Evolutionary conservation across 2,888 invertebrate genomes (phyloP), one percentile per base, ranked within the genome.

Genomic region (Allygus modestus): DNA sequence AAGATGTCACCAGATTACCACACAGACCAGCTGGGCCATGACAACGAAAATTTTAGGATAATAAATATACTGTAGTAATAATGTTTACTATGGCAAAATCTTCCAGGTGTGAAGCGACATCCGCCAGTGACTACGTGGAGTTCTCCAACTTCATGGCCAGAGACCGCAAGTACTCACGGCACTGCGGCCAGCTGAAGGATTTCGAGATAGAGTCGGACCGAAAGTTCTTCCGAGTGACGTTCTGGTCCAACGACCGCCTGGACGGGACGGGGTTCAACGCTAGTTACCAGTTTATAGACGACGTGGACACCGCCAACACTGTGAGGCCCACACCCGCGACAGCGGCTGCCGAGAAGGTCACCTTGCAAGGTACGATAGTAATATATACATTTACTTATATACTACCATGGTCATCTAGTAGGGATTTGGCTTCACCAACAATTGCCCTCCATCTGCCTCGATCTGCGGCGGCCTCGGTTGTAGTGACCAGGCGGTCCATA

Each of bases 221-320:
- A 85, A 95, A 96, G 89, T 99, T 98, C 92, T 99, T 99, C 92
- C 94, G 98, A 88, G 97, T 99, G 81, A 97, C 97, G 5, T 98
- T 99, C 91, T 93, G 96, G 89, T 97, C 98, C 4, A 99, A 99
- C 90, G 97, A 97, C 90, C 93, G 97, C 87, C 95, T 97, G 88
- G 98, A 99, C 89, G 97, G 96, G 65, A 97, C 96, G 37, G 99
- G 99, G 71, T 99, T 99, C 91, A 96, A 96, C 89, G 98, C 98
- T 12, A 94, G 95, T 87, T 99, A 97, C 91, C 95, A 96, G 89
- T 98, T 98, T 91, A 90, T 94, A 89, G 94, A 94, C 91, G 94
- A 94, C 91, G 91, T 89, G 89, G 91, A 84, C 89, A 90, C 37
- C 84, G 88, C 87, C 89, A 88, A 86, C 85, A 87, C 58, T 7